Evolutionary conservation across 2,113 vertebrate genomes (phyloP), one percentile per base, ranked within the genome.

Genomic region (Vireo altiloquus): DNA sequence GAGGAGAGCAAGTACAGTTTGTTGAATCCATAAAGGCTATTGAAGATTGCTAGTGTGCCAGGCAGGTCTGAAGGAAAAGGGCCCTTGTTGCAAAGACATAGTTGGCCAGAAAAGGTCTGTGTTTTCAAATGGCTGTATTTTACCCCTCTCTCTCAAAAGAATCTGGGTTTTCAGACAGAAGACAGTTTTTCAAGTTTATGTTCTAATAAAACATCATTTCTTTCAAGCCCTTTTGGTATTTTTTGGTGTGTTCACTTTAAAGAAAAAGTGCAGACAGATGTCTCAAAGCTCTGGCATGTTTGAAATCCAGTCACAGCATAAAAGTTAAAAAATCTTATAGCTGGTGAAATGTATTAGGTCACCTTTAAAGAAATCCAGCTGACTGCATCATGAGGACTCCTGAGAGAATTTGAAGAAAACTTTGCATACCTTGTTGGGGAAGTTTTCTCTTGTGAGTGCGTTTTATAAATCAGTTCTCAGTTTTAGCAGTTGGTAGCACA

Each of bases 161-260:
- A 74, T 57, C 30, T 33, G 46, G 4, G 6, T 83, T 95, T 90
- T 90, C 75, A 88, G 74, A 63, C 6, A 35, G 37, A 69, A 65
- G 71, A 82, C 22, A 66, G 46, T 72, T 95, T 79, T 89, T 92
- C 59, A 69, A 82, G 59, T 77, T 90, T 74, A 66, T 77, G 21
- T 89, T 92, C 56, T 75, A 66, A 70, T 78, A 91, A 91, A 81
- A 50, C 25, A 49, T 52, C 0, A 0, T 21, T 81, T 72, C 68
- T 94, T 95, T 79, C 75, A 87, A 92, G 68, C 18, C 14, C 12
- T 60, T 86, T 42, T 74, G 60, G 68, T 92, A 57, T 77, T 87
- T 95, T 95, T 89, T 70, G 23, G 42, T 78, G n/a, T 53, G 20
- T 70, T 91, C 64, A 50, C 56, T 75, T 92, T 83, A 89, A 91